Evolutionary conservation across 2,888 invertebrate genomes (phyloP), one percentile per base, ranked within the genome.

Genomic region (Euzetes globulus): DNA sequence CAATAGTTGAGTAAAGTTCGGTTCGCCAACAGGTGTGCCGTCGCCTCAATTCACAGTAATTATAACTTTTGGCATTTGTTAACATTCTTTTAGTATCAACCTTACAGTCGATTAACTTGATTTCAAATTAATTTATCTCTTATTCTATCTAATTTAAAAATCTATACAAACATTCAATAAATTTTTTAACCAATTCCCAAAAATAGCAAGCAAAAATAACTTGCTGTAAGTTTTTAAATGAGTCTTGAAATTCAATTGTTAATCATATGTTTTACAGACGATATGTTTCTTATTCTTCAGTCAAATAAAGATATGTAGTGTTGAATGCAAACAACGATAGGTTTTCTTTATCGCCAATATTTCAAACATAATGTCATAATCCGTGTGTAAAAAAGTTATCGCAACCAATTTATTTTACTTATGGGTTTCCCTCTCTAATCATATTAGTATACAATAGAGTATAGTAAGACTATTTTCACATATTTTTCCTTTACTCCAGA

Each of bases 21-120:
- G 52, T 52, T 52, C 19, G 9, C 1, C 19, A 19, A 52, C 52
- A 52, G 52, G 52, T 52, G 52, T 52, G 41, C 41, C 41, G 52
- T 52, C 19, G 6, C 52, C 19, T 52, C 19, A n/a, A 52, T 5
- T 25, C 52, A 52, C 1, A 52, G 6, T 19, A 52, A 52, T 52
- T 25, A 9, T 52, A 52, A 52, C 52, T 52, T 52, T 52, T 52
- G 52, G 19, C 52, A 52, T 52, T 52, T 52, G 52, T 52, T 52
- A 52, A 13, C 52, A 52, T 52, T 52, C 52, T n/a, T 52, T 52
- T 41, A 1, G 19, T 52, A n/a, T 1, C n/a, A 52, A 22, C 52
- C 52, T 52, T 52, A 52, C 19, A 41, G 19, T 52, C 19, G 19
- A 52, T 52, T 52, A 52, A 52, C 19, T 52, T 13, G 52, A 52